Conservation (phyloP, 1,140 invertebrate genomes). For the Drosophila ironensis region DNA sequence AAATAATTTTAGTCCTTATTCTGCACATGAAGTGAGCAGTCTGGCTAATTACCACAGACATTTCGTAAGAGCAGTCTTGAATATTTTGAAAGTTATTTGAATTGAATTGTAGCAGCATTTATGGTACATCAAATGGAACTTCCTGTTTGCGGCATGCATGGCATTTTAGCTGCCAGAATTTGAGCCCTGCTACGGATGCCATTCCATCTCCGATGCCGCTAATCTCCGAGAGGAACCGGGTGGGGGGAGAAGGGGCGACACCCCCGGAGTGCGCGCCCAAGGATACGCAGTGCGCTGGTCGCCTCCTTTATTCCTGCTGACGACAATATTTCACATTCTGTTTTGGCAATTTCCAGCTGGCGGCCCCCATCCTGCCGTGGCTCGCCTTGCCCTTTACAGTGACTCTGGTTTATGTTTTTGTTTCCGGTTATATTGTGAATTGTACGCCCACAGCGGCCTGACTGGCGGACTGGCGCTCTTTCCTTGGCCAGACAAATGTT, state of each 20-base stretch:
- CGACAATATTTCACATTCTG: conserved; percentile 55
- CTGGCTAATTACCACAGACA: conserved; percentile 8
- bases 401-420: conserved; percentile 43
- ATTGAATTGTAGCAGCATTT: conserved; percentile 12
- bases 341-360: conserved; percentile 49
- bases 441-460: conserved; percentile 11
- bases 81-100: conserved; percentile 10
- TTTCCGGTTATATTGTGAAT: conserved; percentile 43
- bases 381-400: conserved; percentile 27
- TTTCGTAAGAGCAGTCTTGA: not conserved
- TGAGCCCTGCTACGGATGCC: conserved; percentile 32
- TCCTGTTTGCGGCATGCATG: conserved; percentile 28
- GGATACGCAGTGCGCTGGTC: conserved; percentile 42
- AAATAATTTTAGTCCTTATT: no score
- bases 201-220: conserved; percentile 25
- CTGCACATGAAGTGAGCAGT: no score
- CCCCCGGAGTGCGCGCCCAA: conserved; percentile 30
- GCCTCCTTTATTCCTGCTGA: conserved; percentile 46
- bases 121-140: conserved; percentile 21
- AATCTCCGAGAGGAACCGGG: conserved; percentile 1
- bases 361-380: not conserved
- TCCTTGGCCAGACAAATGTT: not conserved
- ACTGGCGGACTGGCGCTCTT: not conserved
- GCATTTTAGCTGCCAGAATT: conserved; percentile 23
- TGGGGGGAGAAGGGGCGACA: not conserved